phyloP scores from a whole-genome alignment of 2,113 vertebrate genomes.

The Neotragus moschatus region DNA sequence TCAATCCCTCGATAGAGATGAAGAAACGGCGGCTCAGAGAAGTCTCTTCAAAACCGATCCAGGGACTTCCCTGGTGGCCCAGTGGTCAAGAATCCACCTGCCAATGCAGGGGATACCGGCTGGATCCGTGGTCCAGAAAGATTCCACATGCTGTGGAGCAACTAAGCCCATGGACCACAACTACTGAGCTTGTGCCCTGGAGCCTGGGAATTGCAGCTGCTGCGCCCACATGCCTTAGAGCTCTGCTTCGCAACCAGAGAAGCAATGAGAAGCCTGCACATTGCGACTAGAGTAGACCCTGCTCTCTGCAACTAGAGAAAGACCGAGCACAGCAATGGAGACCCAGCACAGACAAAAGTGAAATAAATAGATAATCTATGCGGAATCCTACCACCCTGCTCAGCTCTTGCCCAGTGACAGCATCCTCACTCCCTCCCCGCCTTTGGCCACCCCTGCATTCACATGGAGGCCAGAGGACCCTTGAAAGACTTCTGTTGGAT shows the following conservation, averaged over 20 bases:
- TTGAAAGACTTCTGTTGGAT: neutral
- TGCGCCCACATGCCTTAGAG: accelerated
- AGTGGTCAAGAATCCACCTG: neutral
- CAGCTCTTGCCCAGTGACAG: neutral
- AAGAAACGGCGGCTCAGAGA: neutral
- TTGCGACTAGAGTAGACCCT: accelerated
- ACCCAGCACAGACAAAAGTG: neutral
- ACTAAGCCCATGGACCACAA: neutral
- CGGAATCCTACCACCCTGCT: neutral
- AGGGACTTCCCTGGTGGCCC: neutral
- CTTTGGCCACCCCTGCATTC: neutral
- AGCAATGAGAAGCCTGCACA: neutral
- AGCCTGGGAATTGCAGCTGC: neutral
- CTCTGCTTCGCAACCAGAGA: neutral
- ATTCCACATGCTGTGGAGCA: neutral
- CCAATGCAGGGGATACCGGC: neutral
- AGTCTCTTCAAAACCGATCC: neutral
- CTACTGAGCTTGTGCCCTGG: neutral
- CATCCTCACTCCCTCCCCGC: neutral
- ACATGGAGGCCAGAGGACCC: neutral
- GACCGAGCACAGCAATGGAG: neutral
- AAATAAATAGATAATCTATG: neutral
- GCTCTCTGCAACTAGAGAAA: neutral
- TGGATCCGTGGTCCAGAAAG: neutral
- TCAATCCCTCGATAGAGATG: neutral